These are phyloP conservation scores for Octodon degus DNA, from an alignment of 2,113 vertebrate genomes.

Conservation along the genomic window DNA sequence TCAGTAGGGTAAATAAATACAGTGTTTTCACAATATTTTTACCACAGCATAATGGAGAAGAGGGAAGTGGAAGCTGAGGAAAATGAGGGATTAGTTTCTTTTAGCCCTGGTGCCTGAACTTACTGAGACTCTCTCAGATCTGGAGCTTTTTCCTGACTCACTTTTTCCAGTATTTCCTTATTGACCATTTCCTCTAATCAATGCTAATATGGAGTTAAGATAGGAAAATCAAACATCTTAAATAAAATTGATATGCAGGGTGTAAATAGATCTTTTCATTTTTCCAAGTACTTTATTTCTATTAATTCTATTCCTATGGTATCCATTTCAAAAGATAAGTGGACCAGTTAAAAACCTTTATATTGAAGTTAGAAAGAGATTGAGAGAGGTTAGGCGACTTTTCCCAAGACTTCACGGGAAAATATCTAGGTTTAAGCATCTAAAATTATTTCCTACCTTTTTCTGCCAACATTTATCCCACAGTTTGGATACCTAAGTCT, in stretches of 20 bases:
- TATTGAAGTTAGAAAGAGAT: conserved; percentile 30
- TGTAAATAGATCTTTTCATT: not conserved
- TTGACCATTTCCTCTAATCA: not conserved
- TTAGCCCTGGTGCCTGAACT: not conserved
- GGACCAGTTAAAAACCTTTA: not conserved
- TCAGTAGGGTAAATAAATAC: not conserved
- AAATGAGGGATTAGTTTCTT: not conserved
- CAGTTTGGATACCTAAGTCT: not conserved
- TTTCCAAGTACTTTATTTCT: not conserved
- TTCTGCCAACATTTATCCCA: not conserved
- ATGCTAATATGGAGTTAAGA: not conserved
- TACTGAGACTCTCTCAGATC: not conserved
- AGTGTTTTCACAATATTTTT: conserved; percentile 47
- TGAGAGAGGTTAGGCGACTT: not conserved
- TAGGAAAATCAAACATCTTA: not conserved
- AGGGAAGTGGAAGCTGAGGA: not conserved
- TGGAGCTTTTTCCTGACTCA: not conserved
- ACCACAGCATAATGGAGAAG: not conserved
- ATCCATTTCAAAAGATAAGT: not conserved
- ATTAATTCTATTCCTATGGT: not conserved
- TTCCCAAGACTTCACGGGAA: not conserved
- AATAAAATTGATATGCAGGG: not conserved
- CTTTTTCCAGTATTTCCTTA: not conserved
- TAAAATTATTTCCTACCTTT: conserved; percentile 12
- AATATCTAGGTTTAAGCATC: not conserved